Evolutionary conservation across 2,113 vertebrate species (phyloP), one percentile per base, ranked within the genome.

Genomic region (Engraulis encrasicolus): DNA sequence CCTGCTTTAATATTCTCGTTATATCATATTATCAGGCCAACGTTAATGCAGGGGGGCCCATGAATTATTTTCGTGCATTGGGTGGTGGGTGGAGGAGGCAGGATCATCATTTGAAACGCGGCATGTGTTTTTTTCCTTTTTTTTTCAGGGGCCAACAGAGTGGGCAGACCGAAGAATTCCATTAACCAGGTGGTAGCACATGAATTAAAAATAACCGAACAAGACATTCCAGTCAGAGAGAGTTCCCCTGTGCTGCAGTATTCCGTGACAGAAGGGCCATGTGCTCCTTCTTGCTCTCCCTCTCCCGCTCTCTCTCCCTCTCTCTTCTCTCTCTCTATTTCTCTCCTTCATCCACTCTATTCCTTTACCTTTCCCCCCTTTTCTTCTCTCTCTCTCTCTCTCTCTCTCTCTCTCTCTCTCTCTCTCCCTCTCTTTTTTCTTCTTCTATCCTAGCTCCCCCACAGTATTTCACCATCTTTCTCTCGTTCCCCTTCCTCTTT

Each of bases 191-290:
- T 97, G 97, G 95, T 95, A 95, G 94, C 90, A 90, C 93, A 96
- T 93, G 95, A 97, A 99, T 98, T 96, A 99, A 98, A 98, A 98
- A 96, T 99, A 97, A 96, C 95, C 91, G 93, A 96, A 98, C 97
- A 96, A 91, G 96, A 93, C 95, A 97, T 97, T 96, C 92, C 95
- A 96, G 96, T 96, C 96, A 96, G 95, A 95, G 95, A 93, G 95
- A 95, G 94, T 95, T 95, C 93, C 93, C 93, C 17, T 90, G 20
- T 90, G 87, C 89, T 93, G 92, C 92, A 93, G 94, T 93, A 94
- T 95, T 96, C 94, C 93, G 90, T 91, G 94, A 95, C 94, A 92
- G 96, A 95, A 89, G 92, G 95, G 34, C 77, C 66, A 12, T 74
- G 66, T 34, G 66, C 66, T 74, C 66, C 1, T 2, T 74, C 66